Evolutionary conservation across 1,140 invertebrate genomes (phyloP), one percentile per base, ranked within the genome.

Genomic region (Hyphantria cunea): DNA sequence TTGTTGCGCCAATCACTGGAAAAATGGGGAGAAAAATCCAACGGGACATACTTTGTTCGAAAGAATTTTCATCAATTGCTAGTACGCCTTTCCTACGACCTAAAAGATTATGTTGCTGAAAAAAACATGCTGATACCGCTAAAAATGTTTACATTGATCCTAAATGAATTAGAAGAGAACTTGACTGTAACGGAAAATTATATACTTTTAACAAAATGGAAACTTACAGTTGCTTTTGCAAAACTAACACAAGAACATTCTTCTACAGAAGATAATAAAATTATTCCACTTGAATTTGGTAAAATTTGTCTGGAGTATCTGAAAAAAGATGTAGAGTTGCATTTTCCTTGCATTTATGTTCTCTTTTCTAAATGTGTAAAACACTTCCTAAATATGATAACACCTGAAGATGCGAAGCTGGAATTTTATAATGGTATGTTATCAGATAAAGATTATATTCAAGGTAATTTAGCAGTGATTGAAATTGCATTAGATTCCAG

Each of bases 271-370:
- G 39, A 58, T 5, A 56, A 73, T 55, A 48, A 54, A 15, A 44
- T 72, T 61, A 55, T 69, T 33, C 66, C 66, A 7, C 49, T 55
- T 12, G 55, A 72, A 15, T 75, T 79, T 50, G 72, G 73, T 4
- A 62, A 72, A 51, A 50, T 52, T 9, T 79, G 76, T 49, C 33
- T 63, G n/a, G 49, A 70, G 4, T 59, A 66, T 55, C 72, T 86
- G 42, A 76, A 64, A 55, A 47, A 77, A 17, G 78, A 86, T 60
- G 73, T 78, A 6, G 48, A 59, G 13, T 66, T 67, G 31, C 60
- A 69, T 50, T 84, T 81, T 51, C 51, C 76, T 10, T 64, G 69
- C 13, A 81, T 86, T 47, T 78, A 86, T 25, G 54, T 71, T 50
- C 65, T 80, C 32, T 82, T 76, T 55, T 52, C 64, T 33, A 72